Evolutionary conservation across 2,797 vertebrate genomes (phyloP).

Genomic region (Siniperca undulata): DNA sequence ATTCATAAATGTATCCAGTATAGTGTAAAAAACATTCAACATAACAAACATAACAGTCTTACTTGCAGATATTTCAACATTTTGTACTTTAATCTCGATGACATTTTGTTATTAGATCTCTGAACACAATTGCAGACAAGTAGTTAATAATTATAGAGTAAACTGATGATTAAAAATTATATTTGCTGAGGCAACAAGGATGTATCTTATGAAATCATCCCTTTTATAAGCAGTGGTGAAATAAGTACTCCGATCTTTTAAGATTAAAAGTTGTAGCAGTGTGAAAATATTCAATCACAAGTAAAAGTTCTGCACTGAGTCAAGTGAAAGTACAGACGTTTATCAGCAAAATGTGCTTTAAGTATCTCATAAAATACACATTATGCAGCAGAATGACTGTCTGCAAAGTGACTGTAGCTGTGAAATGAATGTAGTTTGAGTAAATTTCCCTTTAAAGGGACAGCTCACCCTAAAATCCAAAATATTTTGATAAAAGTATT

Average conservation of each 20-base stretch:
- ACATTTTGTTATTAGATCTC: neutral
- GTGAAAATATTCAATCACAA: neutral
- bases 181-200: neutral
- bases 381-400: neutral
- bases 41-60: no score
- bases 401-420: neutral
- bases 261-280: no score
- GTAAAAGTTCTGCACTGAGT: neutral
- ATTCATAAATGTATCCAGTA: no score
- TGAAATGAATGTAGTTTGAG: neutral
- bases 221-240: neutral
- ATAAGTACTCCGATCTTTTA: neutral
- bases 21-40: no score
- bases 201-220: neutral
- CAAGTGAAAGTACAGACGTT: neutral
- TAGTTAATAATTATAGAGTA: neutral
- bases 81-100: neutral
- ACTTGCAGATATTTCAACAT: neutral
- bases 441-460: no score
- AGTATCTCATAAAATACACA: neutral
- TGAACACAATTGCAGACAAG: neutral
- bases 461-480: no score
- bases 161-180: neutral
- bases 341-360: neutral
- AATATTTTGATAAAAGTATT: no score